phyloP scores from a whole-genome alignment of 2,797 vertebrate species.

The Schizopygopsis malacanthus region DNA sequence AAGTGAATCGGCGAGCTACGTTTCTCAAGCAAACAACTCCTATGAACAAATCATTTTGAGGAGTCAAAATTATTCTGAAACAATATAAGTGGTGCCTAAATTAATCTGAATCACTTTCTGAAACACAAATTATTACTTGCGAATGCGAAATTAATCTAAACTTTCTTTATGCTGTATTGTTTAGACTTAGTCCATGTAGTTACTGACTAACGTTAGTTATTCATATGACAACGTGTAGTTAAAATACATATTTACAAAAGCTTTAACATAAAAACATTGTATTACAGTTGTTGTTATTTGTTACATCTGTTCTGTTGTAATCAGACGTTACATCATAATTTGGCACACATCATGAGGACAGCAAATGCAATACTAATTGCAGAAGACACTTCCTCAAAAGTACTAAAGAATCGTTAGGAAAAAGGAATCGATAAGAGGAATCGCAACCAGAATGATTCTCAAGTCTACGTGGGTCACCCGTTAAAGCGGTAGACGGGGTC shows the following conservation, averaged over 20 bases:
- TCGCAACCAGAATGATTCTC: background rate
- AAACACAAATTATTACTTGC: background rate
- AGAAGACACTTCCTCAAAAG: constrained; percentile 6
- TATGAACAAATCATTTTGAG: background rate
- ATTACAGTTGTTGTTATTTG: background rate
- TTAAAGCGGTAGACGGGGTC: background rate
- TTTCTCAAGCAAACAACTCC: background rate
- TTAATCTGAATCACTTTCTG: background rate
- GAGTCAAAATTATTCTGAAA: background rate
- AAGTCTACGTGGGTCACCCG: background rate
- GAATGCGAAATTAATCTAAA: background rate
- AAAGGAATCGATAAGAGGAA: background rate
- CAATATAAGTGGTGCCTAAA: background rate
- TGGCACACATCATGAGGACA: background rate
- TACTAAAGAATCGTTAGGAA: constrained; percentile 2
- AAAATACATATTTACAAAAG: background rate
- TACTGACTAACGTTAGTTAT: background rate
- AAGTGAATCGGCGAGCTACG: background rate
- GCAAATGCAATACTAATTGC: background rate
- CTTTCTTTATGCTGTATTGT: background rate
- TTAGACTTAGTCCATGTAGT: background rate
- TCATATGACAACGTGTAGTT: background rate
- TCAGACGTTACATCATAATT: background rate
- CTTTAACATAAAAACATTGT: background rate
- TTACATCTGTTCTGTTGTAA: background rate